Percentiles rank a stretch among this genome's conserved stretches.
These are phyloP conservation scores for Tauraco hartlaubi DNA, from an alignment of 2,797 vertebrate species.

Conservation along the genomic window DNA sequence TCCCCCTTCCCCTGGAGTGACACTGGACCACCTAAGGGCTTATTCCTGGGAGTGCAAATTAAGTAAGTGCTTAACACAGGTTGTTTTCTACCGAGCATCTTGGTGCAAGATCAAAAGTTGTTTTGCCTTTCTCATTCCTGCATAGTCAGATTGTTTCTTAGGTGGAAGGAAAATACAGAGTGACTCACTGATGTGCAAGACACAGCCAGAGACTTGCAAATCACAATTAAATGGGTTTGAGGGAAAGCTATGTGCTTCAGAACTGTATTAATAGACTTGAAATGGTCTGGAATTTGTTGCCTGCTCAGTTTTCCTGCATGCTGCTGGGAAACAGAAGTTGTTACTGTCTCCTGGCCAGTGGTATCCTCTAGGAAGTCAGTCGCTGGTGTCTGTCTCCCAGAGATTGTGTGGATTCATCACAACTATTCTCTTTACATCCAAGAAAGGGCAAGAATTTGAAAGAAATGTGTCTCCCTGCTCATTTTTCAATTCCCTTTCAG, in stretches of 20 bases:
- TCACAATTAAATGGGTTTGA: not conserved
- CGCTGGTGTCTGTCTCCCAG: not conserved
- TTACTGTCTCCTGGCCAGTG: not conserved
- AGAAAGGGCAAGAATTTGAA: not conserved
- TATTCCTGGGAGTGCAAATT: not conserved
- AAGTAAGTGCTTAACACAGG: not conserved
- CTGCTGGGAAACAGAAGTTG: not conserved
- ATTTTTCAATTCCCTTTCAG: not conserved
- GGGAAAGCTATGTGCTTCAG: not conserved
- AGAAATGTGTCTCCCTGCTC: not conserved
- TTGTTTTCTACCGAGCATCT: not conserved
- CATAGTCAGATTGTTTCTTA: not conserved
- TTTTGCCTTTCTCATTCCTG: not conserved
- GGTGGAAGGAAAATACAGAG: not conserved
- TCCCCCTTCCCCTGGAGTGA: not conserved
- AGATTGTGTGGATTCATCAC: not conserved
- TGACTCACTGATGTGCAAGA: conserved; percentile 27
- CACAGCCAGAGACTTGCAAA: not conserved
- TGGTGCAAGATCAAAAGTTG: not conserved
- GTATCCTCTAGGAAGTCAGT: not conserved
- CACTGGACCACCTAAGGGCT: not conserved
- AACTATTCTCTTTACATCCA: not conserved
- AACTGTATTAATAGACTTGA: not conserved
- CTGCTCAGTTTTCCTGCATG: not conserved
- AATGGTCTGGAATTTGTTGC: not conserved